Base-by-base conservation (phyloP, 1,140 invertebrate genomes). In the Neodiprion virginianus region DNA sequence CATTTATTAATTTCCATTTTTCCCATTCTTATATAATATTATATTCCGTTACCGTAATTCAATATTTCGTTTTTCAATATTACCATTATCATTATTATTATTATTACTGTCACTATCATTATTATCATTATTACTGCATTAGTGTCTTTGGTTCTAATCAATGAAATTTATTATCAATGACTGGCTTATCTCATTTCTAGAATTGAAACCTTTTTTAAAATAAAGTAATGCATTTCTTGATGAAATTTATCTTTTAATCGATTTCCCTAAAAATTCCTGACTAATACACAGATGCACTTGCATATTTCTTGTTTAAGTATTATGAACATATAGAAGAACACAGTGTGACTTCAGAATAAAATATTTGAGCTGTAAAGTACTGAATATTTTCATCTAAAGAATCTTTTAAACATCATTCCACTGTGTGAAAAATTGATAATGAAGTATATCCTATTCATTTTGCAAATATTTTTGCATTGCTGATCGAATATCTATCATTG, bases 1-100 rank as follows among this genome's bases (percentile, higher is more conserved):
- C 85, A 87, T 87, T 88, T 88, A 80, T 86, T 88, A 89, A 74
- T 79, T 75, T 75, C 75, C 72, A 76, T 71, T 72, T 40, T 76
- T 77, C 80, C 75, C 68, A 74, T 76, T 72, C 75, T 77, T 75
- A 72, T 75, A 71, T 77, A 49, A 72, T 72, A 73, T 80, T 79
- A 74, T 80, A 77, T 74, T 73, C 50, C 72, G 47, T 76, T 75
- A 73, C 74, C 53, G 53, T 61, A 61, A 61, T 61, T 61, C 53
- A 61, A 61, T 61, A 61, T 61, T 12, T 61, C 53, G 47, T 49
- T 40, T 17, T 47, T 47, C 67, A 21, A 69, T 69, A 69, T 69
- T 14, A 14, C 12, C 12, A 65, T 65, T 14, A 14, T 17, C 12
- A 14, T 14, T 65, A 65, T 7, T 14, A 47, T 12, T 69, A 69